These are phyloP conservation scores for Trichogramma evanescens DNA, from an alignment of 2,888 invertebrate species.

Conservation along the genomic window DNA sequence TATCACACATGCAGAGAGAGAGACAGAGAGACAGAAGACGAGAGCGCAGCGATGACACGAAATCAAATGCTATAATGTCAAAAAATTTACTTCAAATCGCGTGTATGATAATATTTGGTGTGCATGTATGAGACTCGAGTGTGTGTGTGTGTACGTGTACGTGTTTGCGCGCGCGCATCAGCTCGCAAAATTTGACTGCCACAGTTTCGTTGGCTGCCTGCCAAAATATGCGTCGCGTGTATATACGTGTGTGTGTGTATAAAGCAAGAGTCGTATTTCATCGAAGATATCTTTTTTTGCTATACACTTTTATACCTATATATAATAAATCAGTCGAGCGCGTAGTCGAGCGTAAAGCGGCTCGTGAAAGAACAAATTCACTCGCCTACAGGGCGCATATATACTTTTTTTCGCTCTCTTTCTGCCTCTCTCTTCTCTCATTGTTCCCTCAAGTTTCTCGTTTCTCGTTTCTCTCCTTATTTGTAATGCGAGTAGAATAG, in stretches of 20 bases:
- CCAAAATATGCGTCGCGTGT: conserved; percentile 9
- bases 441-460: background rate
- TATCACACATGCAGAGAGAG: too few species aligned
- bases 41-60: too few species aligned
- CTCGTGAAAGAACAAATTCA: conserved; percentile 15
- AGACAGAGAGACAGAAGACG: too few species aligned
- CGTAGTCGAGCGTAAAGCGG: conserved; percentile 13
- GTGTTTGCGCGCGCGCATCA: conserved; percentile 7
- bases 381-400: background rate
- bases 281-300: conserved; percentile 1
- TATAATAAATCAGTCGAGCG: conserved; percentile 14
- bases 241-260: too few species aligned
- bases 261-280: conserved; percentile 14
- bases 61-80: too few species aligned
- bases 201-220: conserved; percentile 6
- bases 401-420: too few species aligned
- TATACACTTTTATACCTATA: background rate
- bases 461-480: conserved; percentile 1
- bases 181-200: conserved; percentile 13
- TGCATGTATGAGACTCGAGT: too few species aligned
- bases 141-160: too few species aligned
- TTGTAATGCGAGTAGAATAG: background rate
- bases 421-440: background rate
- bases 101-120: too few species aligned
- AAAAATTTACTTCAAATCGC: too few species aligned